Conservation (phyloP, 2,113 vertebrate genomes). For the Sitta europaea region DNA sequence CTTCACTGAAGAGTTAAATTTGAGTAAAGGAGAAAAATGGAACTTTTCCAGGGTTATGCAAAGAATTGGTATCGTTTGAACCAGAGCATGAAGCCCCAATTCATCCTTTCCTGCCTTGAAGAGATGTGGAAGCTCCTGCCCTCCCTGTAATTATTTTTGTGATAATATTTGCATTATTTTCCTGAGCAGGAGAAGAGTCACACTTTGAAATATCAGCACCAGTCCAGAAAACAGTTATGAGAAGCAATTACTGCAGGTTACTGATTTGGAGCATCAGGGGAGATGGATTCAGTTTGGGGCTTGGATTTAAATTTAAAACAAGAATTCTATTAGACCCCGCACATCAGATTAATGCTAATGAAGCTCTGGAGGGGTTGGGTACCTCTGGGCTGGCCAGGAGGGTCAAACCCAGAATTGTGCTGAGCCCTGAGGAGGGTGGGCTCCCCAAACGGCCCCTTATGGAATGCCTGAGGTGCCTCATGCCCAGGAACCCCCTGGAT, state of each 20-base stretch:
- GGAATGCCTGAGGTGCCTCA: background rate
- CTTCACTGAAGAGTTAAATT: background rate
- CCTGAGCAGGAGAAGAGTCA: background rate
- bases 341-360: background rate
- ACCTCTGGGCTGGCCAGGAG: accelerated
- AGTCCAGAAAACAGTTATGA: background rate
- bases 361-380: background rate
- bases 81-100: background rate
- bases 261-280: background rate
- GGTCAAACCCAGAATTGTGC: background rate
- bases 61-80: background rate
- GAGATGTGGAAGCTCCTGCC: background rate
- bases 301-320: background rate
- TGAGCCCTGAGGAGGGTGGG: background rate
- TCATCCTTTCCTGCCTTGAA: background rate
- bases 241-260: background rate
- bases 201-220: background rate
- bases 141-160: background rate
- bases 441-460: background rate
- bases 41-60: background rate
- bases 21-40: background rate
- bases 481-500: background rate
- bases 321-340: background rate
- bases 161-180: background rate
- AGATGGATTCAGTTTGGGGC: background rate